Base-by-base conservation (phyloP, 1,140 invertebrate genomes). In the Drosophila bocki region DNA sequence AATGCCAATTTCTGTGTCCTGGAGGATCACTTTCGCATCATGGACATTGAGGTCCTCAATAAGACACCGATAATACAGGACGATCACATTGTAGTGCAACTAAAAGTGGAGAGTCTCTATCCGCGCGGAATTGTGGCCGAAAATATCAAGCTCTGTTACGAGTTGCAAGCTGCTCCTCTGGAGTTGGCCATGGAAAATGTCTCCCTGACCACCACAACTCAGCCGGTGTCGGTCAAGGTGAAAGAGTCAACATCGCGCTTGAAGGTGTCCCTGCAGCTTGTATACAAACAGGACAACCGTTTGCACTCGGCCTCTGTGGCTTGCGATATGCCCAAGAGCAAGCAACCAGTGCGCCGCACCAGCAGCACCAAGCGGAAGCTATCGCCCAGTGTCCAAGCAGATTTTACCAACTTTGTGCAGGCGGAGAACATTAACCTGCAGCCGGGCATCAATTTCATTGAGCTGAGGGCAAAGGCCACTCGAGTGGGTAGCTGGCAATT, bases 211-310 rank as follows among this genome's bases (percentile, higher is more conserved):
- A 2, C 57, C 0, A 19, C 33, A 15, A 0, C 48, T 9, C 53
- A 39, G 13, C 33, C 42, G 8, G 45, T 44, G 4, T 6, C 53
- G 1, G 22, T 47, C 1, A 75, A 70, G 32, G 53, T 57, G n/a
- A 91, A 79, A 32, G 81, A 92, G 12, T 67, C 64, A 13, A 48
- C 22, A 7, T 61, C 78, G 1, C 76, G 77, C 1, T 32, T 82
- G 2, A 92, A 92, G 22, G 80, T 92, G 0, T 75, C 95, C 48
- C 95, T 96, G 2, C 95, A 96, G 84, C 92, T 97, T 33, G 96
- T 97, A 80, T 96, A 96, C 75, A 96, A 97, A 90, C 95, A 97
- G 88, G 96, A 98, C 87, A 96, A 96, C 82, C 96, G 95, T 60
- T 91, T 97, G 7, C 95, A 94, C 62, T 95, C 95, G 62, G 96